phyloP scores from a whole-genome alignment of 2,888 invertebrate genomes.

The Hypercompe scribonia region DNA sequence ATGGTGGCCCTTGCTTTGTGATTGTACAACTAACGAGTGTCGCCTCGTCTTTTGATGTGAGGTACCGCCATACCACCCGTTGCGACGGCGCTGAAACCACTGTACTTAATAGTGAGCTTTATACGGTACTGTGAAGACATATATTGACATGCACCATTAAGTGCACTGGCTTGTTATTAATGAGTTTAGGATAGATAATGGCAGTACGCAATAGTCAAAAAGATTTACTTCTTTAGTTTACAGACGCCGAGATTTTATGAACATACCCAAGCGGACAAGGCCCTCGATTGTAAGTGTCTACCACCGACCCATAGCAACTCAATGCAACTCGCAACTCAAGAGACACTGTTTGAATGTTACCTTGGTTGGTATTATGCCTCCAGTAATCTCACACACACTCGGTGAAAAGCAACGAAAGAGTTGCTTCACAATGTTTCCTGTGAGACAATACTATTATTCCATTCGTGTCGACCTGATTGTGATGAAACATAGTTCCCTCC shows the following conservation, averaged over 20 bases:
- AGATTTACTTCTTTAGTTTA: constrained; percentile 26
- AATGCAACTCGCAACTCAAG: not conserved
- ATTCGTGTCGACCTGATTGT: too few relatives aligned
- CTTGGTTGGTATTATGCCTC: not conserved
- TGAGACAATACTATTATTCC: too few relatives aligned
- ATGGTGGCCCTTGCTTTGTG: constrained; percentile 45
- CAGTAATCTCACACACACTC: not conserved
- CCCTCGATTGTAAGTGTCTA: not conserved
- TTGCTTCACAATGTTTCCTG: too few relatives aligned
- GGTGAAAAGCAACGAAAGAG: too few relatives aligned
- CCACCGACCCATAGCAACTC: not conserved
- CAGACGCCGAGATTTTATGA: constrained; percentile 14
- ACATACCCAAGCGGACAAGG: not conserved
- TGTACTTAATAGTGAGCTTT: constrained; percentile 6
- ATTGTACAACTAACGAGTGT: constrained; percentile 38
- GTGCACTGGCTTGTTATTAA: constrained; percentile 28
- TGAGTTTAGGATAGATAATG: constrained; percentile 22
- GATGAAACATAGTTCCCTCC: too few relatives aligned
- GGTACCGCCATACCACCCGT: not conserved
- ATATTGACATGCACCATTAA: constrained; percentile 14
- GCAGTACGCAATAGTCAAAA: constrained; percentile 36
- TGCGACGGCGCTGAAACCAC: constrained; percentile 3
- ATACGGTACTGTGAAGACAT: accelerated
- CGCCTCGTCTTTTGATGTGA: constrained; percentile 22
- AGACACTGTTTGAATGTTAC: not conserved